Base-by-base conservation (phyloP, 2,113 vertebrate species). In the Herpetotheres cachinnans region DNA sequence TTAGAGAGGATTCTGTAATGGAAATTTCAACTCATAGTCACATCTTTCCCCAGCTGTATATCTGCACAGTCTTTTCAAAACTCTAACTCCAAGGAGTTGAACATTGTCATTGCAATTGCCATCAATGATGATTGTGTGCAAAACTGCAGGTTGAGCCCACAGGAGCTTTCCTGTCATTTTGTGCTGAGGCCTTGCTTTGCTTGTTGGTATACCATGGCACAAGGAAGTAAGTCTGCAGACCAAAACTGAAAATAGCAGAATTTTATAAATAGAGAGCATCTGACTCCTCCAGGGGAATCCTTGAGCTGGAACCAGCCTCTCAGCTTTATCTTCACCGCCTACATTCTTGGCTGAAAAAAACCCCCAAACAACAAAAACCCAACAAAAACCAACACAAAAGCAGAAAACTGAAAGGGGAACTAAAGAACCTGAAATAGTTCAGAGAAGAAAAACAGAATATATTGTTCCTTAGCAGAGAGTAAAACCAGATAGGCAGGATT, bases 401-500 rank as follows among this genome's bases (percentile, higher is more conserved):
- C 59, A 91, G 38, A 91, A 91, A 91, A 59, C 17, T 56, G 11
- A 59, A 88, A 61, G 72, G 76, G 50, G 65, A 91, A 83, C 11
- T 69, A 70, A 69, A n/a, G 62, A 73, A 61, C 11, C 13, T 86
- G 61, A 88, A 92, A 78, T 27, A 66, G 25, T 42, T 79, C 27
- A 81, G 58, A 80, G 81, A 85, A 92, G 49, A 21, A 81, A 89
- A 80, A 69, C 61, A 95, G 79, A 94, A 78, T 70, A 80, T 40
- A 44, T 73, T 80, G 69, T 76, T 62, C 25, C 29, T 93, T 80
- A 77, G 46, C 34, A 95, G 47, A 88, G 19, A 77, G 25, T 42
- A 81, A 87, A 97, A 92, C 86, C 47, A 80, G 96, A 90, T 52
- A 91, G 65, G 91, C 84, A 90, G 72, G 92, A 82, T 61, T 88